A percentile compares a stretch with the other conserved stretches of the same genome.
phyloP scores from a whole-genome alignment of 2,888 invertebrate species.

The Drosophila fulvimacula region DNA sequence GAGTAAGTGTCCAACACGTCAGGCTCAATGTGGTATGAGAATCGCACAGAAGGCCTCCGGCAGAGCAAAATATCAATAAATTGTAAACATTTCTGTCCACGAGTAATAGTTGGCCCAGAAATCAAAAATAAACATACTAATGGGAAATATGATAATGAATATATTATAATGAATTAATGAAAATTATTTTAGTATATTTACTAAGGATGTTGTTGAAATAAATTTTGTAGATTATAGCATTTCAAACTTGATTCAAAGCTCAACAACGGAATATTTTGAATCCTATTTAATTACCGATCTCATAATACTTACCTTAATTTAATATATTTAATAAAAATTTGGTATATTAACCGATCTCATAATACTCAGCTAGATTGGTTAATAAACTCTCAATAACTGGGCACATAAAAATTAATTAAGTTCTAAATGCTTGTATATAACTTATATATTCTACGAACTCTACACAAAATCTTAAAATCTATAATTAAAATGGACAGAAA shows the following conservation, averaged over 20 bases:
- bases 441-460: not conserved
- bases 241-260: not conserved
- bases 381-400: too few relatives aligned
- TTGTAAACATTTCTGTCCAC: constrained; percentile 51
- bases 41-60: constrained; percentile 72
- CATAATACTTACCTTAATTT: not conserved
- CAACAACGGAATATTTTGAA: not conserved
- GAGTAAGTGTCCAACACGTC: constrained; percentile 31
- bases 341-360: too few relatives aligned
- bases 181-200: not conserved
- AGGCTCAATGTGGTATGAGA: constrained; percentile 54
- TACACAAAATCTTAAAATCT: not conserved
- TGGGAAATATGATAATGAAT: constrained; percentile 10
- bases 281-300: not conserved
- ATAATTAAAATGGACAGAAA: not conserved
- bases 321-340: too few relatives aligned
- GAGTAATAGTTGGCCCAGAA: constrained; percentile 15
- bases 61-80: constrained; percentile 68
- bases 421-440: not conserved
- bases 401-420: too few relatives aligned
- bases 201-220: not conserved
- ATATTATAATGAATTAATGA: not conserved
- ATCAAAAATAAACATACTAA: constrained; percentile 6
- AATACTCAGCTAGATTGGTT: too few relatives aligned
- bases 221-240: not conserved